Evolutionary conservation across 2,113 vertebrate species (phyloP).

Genomic region (Paradoxurus hermaphroditus): DNA sequence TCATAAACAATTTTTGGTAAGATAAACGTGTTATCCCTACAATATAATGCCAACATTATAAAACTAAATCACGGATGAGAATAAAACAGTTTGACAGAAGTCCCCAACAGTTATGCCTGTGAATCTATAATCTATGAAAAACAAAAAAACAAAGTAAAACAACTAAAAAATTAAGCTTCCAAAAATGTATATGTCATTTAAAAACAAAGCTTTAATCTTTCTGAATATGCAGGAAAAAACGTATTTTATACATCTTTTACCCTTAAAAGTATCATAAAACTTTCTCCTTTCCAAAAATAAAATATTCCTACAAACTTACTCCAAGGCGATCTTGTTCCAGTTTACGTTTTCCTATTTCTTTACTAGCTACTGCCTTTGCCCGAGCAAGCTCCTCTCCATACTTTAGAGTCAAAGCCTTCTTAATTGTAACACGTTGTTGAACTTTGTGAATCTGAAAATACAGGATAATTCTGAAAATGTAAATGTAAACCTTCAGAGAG

Average conservation of each 20-base stretch:
- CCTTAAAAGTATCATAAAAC: slow-evolving; percentile 2
- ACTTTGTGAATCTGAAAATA: slow-evolving; percentile 91
- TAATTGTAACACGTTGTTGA: slow-evolving; percentile 91
- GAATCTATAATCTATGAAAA: slow-evolving; percentile 17
- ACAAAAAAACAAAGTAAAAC: background rate
- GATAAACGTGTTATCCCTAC: background rate
- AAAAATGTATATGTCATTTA: slow-evolving; percentile 13
- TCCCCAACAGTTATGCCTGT: slow-evolving; percentile 12
- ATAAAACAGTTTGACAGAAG: background rate
- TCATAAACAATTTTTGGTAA: slow-evolving; percentile 8
- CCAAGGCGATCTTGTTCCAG: slow-evolving; percentile 79
- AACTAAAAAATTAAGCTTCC: slow-evolving; percentile 30
- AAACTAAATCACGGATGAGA: background rate
- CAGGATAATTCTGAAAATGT: background rate
- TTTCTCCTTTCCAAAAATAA: background rate
- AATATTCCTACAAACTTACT: slow-evolving; percentile 82
- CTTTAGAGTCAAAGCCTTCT: slow-evolving; percentile 88
- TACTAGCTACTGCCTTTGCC: slow-evolving; percentile 87
- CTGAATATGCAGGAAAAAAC: background rate
- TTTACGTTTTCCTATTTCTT: slow-evolving; percentile 88
- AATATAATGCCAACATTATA: background rate
- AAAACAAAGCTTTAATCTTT: slow-evolving; percentile 43
- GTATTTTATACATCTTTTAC: slow-evolving; percentile 12
- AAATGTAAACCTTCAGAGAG: slow-evolving; percentile 23
- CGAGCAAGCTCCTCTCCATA: slow-evolving; percentile 91